Evolutionary conservation across 2,888 invertebrate species (phyloP).

Genomic region (Meta bourneti): DNA sequence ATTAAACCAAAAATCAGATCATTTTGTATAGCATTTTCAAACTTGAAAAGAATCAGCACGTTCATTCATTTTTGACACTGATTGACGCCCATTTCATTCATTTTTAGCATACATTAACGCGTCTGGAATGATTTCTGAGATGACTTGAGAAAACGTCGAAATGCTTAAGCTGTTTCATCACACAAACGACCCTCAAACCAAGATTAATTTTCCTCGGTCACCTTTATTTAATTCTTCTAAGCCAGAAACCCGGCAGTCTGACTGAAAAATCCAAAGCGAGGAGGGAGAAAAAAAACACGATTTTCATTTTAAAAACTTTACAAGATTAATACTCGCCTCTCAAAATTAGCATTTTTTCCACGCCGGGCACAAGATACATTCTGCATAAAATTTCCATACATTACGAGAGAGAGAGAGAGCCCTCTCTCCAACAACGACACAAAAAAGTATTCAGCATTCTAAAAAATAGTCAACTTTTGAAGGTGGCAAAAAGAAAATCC

Average conservation of each 20-base stretch:
- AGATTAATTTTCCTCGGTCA: not conserved
- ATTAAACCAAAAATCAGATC: too few relatives aligned
- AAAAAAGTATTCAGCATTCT: conserved; percentile 21
- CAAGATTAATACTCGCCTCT: conserved; percentile 56
- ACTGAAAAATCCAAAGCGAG: not conserved
- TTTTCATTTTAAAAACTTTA: not conserved
- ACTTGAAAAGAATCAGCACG: too few relatives aligned
- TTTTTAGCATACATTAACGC: too few relatives aligned
- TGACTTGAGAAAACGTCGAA: too few relatives aligned
- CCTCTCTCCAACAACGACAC: too few relatives aligned
- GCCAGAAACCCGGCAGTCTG: not conserved
- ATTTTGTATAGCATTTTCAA: too few relatives aligned
- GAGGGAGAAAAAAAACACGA: not conserved
- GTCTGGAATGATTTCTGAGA: too few relatives aligned
- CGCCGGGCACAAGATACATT: conserved; percentile 16
- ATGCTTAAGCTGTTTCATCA: not conserved
- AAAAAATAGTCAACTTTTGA: not conserved
- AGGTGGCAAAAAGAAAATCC: conserved; percentile 4
- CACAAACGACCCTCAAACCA: not conserved
- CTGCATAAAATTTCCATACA: conserved; percentile 64
- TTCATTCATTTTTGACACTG: too few relatives aligned
- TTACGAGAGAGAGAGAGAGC: too few relatives aligned
- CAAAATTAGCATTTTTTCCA: conserved; percentile 58
- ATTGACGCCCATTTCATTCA: too few relatives aligned
- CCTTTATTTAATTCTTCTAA: not conserved